Evolutionary conservation across 2,113 vertebrate species (phyloP), one percentile per base, ranked within the genome.

Genomic region (Pithys albifrons): DNA sequence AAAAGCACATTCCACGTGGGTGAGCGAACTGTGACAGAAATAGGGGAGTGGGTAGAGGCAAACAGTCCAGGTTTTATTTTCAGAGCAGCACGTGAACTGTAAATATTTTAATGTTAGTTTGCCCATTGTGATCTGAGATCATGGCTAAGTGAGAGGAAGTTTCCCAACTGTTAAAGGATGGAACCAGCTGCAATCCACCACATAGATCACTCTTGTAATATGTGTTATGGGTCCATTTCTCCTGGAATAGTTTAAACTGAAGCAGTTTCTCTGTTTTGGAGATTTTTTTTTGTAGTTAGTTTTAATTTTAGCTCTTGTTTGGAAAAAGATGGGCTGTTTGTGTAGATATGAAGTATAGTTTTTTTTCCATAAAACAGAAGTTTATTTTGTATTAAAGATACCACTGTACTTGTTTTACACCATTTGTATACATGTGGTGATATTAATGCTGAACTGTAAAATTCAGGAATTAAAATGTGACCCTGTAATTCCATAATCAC

Each of bases 381-480:
- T 98, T 98, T 98, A 98, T 99, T 99, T 99, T 99, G 98, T 99
- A 99, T 98, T 98, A 98, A 99, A 98, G 98, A 98, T 98, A 98
- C 98, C 99, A 99, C 98, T 99, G 98, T 98, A 98, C 97, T 98
- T 98, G 98, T 98, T 99, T 98, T 98, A 98, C 98, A 99, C 98
- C 98, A 99, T 99, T 99, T 99, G 99, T 99, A 99, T 99, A 99
- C 99, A 98, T 99, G 99, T 98, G 98, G 98, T 98, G 98, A 98
- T 98, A 98, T 98, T 98, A 98, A 98, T 98, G 97, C 98, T 97
- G 98, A 99, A 98, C 98, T 98, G 98, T 98, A 98, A 97, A 97
- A 98, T 99, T 99, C 99, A 98, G 98, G 98, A 98, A 99, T 99
- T 99, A 99, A 99, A 98, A 99, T 98, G 98, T 99, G 99, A 99